Conservation (phyloP, 2,113 vertebrate genomes). For the Erythrocercus mccallii region DNA sequence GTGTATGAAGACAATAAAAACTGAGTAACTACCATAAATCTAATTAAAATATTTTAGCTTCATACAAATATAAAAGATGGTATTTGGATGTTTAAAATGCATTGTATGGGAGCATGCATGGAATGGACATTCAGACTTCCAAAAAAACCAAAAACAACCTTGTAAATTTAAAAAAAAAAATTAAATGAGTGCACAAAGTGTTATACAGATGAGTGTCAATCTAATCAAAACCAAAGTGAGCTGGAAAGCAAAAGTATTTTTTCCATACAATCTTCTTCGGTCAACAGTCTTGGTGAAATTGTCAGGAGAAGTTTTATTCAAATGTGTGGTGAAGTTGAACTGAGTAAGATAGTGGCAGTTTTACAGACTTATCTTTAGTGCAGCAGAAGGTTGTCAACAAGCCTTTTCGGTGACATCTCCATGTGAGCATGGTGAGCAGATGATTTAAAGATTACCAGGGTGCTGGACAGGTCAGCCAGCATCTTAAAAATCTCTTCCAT, state of each 20-base stretch:
- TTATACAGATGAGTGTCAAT: not conserved
- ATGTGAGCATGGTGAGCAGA: constrained; percentile 1
- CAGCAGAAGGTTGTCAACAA: constrained; percentile 60
- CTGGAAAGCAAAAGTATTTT: not conserved
- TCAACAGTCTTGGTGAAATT: not conserved
- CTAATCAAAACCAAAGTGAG: not conserved
- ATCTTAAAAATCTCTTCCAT: constrained; percentile 54
- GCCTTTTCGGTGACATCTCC: constrained; percentile 43
- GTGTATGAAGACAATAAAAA: not conserved
- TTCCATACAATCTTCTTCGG: not conserved
- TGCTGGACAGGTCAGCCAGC: constrained; percentile 52
- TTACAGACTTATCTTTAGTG: constrained; percentile 37
- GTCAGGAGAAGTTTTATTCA: not conserved
- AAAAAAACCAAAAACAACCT: not conserved
- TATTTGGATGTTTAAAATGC: not conserved
- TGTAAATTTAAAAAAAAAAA: not conserved
- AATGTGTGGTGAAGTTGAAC: not conserved
- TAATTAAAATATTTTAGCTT: not conserved
- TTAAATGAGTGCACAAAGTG: not conserved
- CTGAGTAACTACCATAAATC: not conserved
- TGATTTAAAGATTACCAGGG: constrained; percentile 64
- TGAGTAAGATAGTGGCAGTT: not conserved
- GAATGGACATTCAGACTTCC: not conserved
- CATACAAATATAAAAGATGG: not conserved
- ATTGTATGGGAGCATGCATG: not conserved